These are phyloP conservation scores for Lasius platythorax DNA, from an alignment of 2,888 invertebrate genomes.

Conservation along the genomic window DNA sequence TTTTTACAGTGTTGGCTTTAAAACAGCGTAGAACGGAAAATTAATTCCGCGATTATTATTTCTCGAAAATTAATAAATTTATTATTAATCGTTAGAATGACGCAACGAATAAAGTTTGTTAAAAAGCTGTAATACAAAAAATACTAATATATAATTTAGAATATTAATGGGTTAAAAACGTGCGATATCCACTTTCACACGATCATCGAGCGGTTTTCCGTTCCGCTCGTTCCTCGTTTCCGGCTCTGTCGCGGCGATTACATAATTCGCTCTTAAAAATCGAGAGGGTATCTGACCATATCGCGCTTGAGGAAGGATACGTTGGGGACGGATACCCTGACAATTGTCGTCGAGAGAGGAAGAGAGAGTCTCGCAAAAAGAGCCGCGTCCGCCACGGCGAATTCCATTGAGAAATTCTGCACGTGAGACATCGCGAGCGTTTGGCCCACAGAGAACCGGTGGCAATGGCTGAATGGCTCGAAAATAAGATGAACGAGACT, in stretches of 20 bases:
- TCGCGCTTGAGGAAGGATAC: neutral
- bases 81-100: neutral
- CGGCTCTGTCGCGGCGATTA: conserved; percentile 29
- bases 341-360: neutral
- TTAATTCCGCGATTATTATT: neutral
- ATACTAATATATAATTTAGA: neutral
- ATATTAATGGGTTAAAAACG: neutral
- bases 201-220: conserved; percentile 12
- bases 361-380: conserved; percentile 25
- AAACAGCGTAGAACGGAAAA: neutral
- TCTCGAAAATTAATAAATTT: neutral
- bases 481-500: conserved; percentile 79
- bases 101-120: neutral
- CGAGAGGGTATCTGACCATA: neutral
- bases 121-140: neutral
- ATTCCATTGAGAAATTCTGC: conserved; percentile 73
- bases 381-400: conserved; percentile 49
- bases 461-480: conserved; percentile 75
- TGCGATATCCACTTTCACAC: conserved; percentile 28
- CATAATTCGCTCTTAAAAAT: conserved; percentile 38
- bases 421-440: conserved; percentile 52
- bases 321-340: neutral
- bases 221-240: conserved; percentile 8
- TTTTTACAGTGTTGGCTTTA: neutral
- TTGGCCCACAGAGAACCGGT: conserved; percentile 70